phyloP scores from a whole-genome alignment of 1,140 invertebrate genomes.

The Drosophila ogumai region DNA sequence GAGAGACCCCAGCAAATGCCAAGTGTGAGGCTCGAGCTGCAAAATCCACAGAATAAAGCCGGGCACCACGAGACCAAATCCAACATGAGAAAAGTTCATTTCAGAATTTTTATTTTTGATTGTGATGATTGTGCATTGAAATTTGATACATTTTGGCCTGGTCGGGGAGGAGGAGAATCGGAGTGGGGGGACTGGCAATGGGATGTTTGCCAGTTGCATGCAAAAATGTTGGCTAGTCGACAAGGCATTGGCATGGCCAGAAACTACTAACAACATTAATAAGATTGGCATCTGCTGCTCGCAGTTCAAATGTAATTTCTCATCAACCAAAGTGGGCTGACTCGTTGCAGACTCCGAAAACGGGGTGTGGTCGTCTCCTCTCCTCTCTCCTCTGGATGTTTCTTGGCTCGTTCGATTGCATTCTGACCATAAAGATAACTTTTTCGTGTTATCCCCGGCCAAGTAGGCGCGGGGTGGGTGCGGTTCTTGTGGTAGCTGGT shows the following conservation, averaged over 20 bases:
- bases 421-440: conserved; percentile 71
- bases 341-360: conserved; percentile 14
- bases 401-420: conserved; percentile 47
- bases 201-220: conserved; percentile 60
- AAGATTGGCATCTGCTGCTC: conserved; percentile 82
- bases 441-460: conserved; percentile 18
- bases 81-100: conserved; percentile 67
- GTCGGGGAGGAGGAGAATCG: not conserved
- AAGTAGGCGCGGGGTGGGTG: conserved; percentile 41
- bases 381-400: conserved; percentile 17
- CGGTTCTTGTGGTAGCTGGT: conserved; percentile 58
- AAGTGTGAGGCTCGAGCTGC: conserved; percentile 62
- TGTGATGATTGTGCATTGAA: conserved; percentile 84
- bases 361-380: conserved; percentile 61
- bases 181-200: not conserved
- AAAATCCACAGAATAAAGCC: conserved; percentile 39
- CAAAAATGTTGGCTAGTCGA: conserved; percentile 83
- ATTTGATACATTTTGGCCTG: conserved; percentile 78
- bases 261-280: conserved; percentile 79
- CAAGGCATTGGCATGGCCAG: conserved; percentile 72
- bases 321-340: conserved; percentile 79
- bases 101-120: conserved; percentile 84
- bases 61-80: conserved; percentile 8
- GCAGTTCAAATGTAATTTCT: conserved; percentile 82
- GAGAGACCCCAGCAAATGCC: conserved; percentile 50